A percentile compares a stretch with the other conserved stretches of the same genome.
Conservation (phyloP, 2,888 invertebrate genomes). For the Drosophila borborema region DNA sequence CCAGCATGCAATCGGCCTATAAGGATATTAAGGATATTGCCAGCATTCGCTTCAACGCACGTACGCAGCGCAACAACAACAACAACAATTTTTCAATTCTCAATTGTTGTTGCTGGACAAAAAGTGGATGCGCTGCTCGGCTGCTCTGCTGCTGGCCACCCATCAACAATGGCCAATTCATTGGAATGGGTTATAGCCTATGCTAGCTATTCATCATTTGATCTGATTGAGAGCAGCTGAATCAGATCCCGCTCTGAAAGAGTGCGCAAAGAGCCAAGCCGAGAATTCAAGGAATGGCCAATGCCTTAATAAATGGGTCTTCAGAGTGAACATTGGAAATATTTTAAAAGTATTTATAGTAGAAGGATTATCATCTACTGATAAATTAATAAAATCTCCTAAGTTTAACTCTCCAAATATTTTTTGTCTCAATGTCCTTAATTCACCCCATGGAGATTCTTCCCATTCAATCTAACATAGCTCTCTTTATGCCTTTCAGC, state of each 20-base stretch:
- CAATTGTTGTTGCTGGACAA: slow-evolving; percentile 31
- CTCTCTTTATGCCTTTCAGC: neutral
- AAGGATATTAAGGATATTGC: slow-evolving; percentile 63
- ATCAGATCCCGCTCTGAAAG: slow-evolving; percentile 16
- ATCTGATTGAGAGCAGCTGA: slow-evolving; percentile 52
- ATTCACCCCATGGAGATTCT: too few relatives aligned
- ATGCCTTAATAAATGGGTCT: neutral
- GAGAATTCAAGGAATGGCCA: neutral
- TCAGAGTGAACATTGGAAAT: too few relatives aligned
- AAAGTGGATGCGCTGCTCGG: slow-evolving; percentile 24
- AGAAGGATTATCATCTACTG: too few relatives aligned
- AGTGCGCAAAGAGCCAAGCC: neutral
- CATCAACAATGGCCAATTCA: slow-evolving; percentile 36
- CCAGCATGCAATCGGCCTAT: slow-evolving; percentile 72
- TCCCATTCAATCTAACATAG: neutral
- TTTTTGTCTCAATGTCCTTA: too few relatives aligned
- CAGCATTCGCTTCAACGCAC: slow-evolving; percentile 56
- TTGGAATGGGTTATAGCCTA: slow-evolving; percentile 47
- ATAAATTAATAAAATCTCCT: too few relatives aligned
- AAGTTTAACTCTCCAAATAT: neutral
- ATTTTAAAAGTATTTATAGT: too few relatives aligned
- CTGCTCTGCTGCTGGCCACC: slow-evolving; percentile 39
- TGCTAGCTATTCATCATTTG: slow-evolving; percentile 20
- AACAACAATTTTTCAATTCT: slow-evolving; percentile 15
- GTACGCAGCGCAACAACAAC: slow-evolving; percentile 30